Evolutionary conservation across 2,797 vertebrate genomes (phyloP).

Genomic region (Gambusia yucatana): DNA sequence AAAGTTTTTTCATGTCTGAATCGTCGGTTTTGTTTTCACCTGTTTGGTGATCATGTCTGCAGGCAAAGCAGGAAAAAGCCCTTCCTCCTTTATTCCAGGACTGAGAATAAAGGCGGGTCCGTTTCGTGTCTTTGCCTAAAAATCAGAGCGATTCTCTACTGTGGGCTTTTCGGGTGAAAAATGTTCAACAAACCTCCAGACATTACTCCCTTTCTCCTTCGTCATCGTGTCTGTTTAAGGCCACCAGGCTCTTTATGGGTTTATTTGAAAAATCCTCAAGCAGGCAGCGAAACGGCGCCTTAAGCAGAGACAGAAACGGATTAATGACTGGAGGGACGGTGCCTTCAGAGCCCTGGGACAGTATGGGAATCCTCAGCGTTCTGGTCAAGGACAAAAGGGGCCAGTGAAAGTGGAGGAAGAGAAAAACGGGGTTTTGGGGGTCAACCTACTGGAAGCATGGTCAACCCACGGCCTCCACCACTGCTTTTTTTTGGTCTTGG

Average conservation of each 20-base stretch:
- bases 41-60: slow-evolving; percentile 72
- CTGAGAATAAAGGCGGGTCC: slow-evolving; percentile 61
- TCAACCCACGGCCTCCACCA: slow-evolving; percentile 99
- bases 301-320: slow-evolving; percentile 84
- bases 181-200: slow-evolving; percentile 61
- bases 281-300: slow-evolving; percentile 54
- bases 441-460: slow-evolving; percentile 99
- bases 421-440: slow-evolving; percentile 74
- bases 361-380: slow-evolving; percentile 86
- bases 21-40: slow-evolving; percentile 28
- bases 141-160: slow-evolving; percentile 79
- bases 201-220: slow-evolving; percentile 73
- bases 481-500: slow-evolving; percentile 99
- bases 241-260: slow-evolving; percentile 22
- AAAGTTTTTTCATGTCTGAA: not conserved
- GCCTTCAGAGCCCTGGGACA: slow-evolving; percentile 79
- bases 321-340: slow-evolving; percentile 68
- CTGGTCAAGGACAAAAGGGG: slow-evolving; percentile 99
- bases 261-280: not conserved
- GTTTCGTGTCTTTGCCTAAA: slow-evolving; percentile 71
- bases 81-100: slow-evolving; percentile 59
- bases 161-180: slow-evolving; percentile 69
- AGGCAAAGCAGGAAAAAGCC: slow-evolving; percentile 75
- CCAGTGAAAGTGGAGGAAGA: slow-evolving; percentile 89
- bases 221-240: slow-evolving; percentile 82